Conservation (phyloP, 2,888 invertebrate species). For the Plusia festucae region DNA sequence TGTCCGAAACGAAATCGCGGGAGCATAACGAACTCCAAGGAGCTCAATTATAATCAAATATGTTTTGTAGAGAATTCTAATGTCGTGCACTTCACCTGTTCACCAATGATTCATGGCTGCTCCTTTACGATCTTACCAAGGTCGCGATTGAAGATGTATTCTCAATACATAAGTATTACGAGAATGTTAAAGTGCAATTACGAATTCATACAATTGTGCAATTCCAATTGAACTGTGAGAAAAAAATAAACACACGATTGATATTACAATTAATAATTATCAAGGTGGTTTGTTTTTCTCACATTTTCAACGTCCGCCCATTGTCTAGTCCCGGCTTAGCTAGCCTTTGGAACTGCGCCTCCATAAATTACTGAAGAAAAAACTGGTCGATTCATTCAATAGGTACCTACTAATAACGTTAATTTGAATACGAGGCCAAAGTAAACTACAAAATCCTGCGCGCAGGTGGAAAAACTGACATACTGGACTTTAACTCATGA, state of each 20-base stretch:
- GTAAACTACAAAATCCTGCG: constrained; percentile 60
- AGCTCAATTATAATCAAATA: constrained; percentile 32
- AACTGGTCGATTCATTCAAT: constrained; percentile 64
- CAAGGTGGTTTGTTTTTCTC: constrained; percentile 70
- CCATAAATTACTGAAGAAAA: constrained; percentile 64
- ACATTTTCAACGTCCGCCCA: constrained; percentile 81
- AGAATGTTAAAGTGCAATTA: constrained; percentile 59
- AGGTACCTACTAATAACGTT: constrained; percentile 64
- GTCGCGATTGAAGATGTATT: constrained; percentile 61
- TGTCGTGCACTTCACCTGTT: constrained; percentile 35
- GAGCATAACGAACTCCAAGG: constrained; percentile 29
- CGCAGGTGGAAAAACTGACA: neutral
- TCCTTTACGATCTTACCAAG: constrained; percentile 56
- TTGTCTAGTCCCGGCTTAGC: constrained; percentile 67
- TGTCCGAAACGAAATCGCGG: constrained; percentile 31
- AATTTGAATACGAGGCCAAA: constrained; percentile 72
- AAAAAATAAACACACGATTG: constrained; percentile 63
- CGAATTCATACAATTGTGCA: constrained; percentile 55
- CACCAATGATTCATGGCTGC: constrained; percentile 32
- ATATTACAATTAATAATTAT: constrained; percentile 64
- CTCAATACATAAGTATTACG: constrained; percentile 48
- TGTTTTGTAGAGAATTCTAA: constrained; percentile 29
- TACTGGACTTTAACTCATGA: neutral
- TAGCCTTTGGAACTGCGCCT: constrained; percentile 61
- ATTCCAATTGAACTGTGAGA: constrained; percentile 58